These are phyloP conservation scores for Pimpla rufipes DNA, from an alignment of 2,888 invertebrate species.

Conservation along the genomic window DNA sequence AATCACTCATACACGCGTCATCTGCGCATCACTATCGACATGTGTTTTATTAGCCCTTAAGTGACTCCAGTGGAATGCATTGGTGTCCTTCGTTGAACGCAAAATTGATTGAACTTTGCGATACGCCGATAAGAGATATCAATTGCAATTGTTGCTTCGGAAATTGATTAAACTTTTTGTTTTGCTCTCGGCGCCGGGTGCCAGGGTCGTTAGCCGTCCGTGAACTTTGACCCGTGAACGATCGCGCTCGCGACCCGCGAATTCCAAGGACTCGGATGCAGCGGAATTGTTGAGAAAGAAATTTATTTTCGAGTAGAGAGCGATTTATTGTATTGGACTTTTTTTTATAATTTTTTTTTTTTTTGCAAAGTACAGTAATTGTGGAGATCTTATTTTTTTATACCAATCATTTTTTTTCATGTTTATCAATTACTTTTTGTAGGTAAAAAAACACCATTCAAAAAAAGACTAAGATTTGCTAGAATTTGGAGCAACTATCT, in stretches of 20 bases:
- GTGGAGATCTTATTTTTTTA: no score
- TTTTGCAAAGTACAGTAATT: no score
- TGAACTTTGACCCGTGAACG: constrained; percentile 12
- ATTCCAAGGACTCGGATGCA: neutral
- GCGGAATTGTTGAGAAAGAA: neutral
- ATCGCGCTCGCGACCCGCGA: no score
- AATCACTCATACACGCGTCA: neutral
- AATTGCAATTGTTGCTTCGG: neutral
- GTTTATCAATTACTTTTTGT: no score
- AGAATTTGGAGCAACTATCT: no score
- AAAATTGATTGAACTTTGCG: neutral
- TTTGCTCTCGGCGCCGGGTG: neutral
- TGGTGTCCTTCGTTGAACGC: neutral
- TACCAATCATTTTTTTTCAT: no score
- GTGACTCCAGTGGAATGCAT: neutral
- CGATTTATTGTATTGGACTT: neutral
- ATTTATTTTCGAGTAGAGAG: neutral
- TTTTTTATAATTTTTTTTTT: neutral
- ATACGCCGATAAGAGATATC: neutral
- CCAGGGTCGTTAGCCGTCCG: constrained; percentile 16
- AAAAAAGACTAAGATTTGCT: no score
- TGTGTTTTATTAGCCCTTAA: neutral
- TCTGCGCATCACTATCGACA: neutral
- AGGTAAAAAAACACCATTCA: no score
- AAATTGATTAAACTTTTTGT: constrained; percentile 5